Conservation (phyloP, 2,797 vertebrate genomes). For the Lepidocolaptes lacrymiger region DNA sequence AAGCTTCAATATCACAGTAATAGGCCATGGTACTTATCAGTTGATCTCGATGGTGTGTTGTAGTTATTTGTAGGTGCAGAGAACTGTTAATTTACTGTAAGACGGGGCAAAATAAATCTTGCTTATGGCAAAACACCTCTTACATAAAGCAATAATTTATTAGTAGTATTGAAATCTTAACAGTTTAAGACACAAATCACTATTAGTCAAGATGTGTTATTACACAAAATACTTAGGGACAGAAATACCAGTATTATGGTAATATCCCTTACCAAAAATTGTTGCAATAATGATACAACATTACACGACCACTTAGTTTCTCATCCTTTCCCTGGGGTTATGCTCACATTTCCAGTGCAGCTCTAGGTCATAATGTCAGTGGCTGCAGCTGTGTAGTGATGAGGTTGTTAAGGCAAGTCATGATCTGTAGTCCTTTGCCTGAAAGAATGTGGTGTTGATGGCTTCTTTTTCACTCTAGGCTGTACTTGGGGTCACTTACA, state of each 20-base stretch:
- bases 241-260: neutral
- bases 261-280: neutral
- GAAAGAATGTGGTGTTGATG: neutral
- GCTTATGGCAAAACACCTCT: neutral
- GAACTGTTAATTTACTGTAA: neutral
- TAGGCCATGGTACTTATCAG: accelerated
- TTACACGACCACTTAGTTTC: neutral
- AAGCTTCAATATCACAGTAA: neutral
- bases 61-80: neutral
- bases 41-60: neutral
- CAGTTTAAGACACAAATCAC: neutral
- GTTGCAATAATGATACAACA: neutral
- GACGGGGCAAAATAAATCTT: neutral
- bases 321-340: neutral
- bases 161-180: neutral
- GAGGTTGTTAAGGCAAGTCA: neutral
- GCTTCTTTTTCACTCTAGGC: neutral
- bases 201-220: neutral
- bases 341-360: neutral
- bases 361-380: neutral
- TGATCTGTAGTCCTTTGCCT: neutral
- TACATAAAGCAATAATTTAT: neutral
- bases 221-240: neutral
- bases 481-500: neutral
- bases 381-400: neutral